Base-by-base conservation (phyloP, 2,113 vertebrate genomes). In the Bubo bubo region DNA sequence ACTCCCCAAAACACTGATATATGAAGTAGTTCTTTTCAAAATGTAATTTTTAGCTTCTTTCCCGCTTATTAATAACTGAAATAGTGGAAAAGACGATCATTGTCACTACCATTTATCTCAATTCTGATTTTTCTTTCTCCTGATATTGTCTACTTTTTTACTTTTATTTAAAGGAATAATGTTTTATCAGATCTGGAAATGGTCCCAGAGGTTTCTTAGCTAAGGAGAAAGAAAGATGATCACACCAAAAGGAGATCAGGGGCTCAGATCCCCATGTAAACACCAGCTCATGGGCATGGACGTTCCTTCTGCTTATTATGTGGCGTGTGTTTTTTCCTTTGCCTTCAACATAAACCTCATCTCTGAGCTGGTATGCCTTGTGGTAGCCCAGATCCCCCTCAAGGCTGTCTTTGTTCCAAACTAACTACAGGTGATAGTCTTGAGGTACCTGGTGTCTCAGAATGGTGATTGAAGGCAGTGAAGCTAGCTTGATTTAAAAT, bases 201-300 rank as follows among this genome's bases (percentile, higher is more conserved):
- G 4, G 32, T 89, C 50, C 16, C 41, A 45, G 64, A 94, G 45
- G 45, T 50, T 37, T 85, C 22, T 32, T 59, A 52, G 34, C 24
- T 81, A 59, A 39, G 28, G 32, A 63, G 43, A 64, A 91, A 49
- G 37, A 84, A 62, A 62, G 34, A 22, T 24, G 49, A 71, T 71
- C 12, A 17, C 21, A 56, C 12, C 1, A 0, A 49, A 86, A 55
- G 30, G 35, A 12, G 3, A 24, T 52, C 7, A 66, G 47, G 13
- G 58, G 28, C 56, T 86, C 24, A 90, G 45, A 58, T 77, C 8
- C 37, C n/a, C 6, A 1, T 21, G 12, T 64, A 68, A 79, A 76
- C 0, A 2, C 12, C 45, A 83, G 16, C 23, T 79, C 0, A 0
- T 49, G 23, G 39, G 52, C 35, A 30, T 0, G 4, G 21, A 72